Conservation (phyloP, 2,797 vertebrate genomes). For the Pseudochaenichthys georgianus region DNA sequence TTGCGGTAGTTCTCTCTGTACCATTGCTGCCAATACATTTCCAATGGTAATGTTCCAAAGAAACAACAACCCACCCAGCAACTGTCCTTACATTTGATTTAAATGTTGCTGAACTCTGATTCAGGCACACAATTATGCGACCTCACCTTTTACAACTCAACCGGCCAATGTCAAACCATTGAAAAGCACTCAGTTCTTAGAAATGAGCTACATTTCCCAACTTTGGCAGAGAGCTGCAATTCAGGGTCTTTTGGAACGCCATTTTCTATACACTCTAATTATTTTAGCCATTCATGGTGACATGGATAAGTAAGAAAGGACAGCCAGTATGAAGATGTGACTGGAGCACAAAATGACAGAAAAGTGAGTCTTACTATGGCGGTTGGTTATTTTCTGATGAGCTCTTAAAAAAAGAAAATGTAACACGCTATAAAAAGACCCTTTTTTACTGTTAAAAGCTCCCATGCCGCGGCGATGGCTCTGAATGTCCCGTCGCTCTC, state of each 20-base stretch:
- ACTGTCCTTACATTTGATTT: background rate
- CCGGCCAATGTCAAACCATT: background rate
- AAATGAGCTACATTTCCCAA: background rate
- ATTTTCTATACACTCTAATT: background rate
- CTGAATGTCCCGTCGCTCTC: too few species aligned
- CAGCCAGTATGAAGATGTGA: constrained; percentile 19
- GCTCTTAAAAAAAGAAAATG: too few species aligned
- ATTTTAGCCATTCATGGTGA: background rate
- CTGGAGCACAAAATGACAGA: background rate
- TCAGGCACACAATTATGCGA: constrained; percentile 11
- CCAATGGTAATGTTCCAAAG: background rate
- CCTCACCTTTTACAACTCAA: background rate
- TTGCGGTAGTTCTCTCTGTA: background rate
- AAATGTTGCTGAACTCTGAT: constrained; percentile 9
- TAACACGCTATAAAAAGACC: too few species aligned
- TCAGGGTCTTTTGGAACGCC: background rate
- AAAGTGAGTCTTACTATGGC: background rate
- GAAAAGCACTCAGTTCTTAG: background rate
- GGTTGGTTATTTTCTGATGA: constrained; percentile 7
- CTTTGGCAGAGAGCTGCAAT: background rate
- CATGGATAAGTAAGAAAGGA: too few species aligned
- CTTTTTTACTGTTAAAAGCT: too few species aligned
- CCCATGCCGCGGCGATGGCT: too few species aligned
- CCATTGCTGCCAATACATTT: background rate
- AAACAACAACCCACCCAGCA: background rate